A percentile compares a stretch with the other conserved stretches of the same genome.
Evolutionary conservation across 1,140 invertebrate genomes (phyloP).

Genomic region (Sitobion miscanthi): DNA sequence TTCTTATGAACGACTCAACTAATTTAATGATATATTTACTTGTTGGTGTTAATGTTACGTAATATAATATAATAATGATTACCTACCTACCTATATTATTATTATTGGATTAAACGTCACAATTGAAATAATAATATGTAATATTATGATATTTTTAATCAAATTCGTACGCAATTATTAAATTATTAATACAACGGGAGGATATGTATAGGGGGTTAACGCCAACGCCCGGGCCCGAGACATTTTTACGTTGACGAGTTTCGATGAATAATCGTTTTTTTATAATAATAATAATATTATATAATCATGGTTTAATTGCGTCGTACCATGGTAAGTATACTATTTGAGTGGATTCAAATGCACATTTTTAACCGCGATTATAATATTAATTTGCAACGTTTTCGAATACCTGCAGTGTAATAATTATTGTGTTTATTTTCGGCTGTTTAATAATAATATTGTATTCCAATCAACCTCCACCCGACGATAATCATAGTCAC

Average conservation of each 20-base stretch:
- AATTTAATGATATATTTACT: not conserved
- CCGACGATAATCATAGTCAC: no score
- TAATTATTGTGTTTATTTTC: not conserved
- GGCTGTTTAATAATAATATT: not conserved
- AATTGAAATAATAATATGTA: not conserved
- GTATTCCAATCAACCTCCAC: not conserved
- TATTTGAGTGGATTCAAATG: not conserved
- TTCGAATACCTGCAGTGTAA: not conserved
- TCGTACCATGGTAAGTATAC: not conserved
- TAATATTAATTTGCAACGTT: not conserved
- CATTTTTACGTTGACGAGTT: not conserved
- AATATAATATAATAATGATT: no score
- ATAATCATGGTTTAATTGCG: not conserved
- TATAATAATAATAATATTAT: not conserved
- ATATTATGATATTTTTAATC: not conserved
- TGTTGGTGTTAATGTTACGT: not conserved
- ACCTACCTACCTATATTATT: not conserved
- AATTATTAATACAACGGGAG: not conserved
- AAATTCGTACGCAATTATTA: not conserved
- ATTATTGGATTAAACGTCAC: not conserved
- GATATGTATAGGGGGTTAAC: not conserved
- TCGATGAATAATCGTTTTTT: not conserved
- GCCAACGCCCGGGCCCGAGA: not conserved
- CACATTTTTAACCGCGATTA: not conserved
- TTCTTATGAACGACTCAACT: not conserved